A percentile compares a stretch with the other conserved stretches of the same genome.
Conservation (phyloP, 1,140 invertebrate genomes). For the Ganaspis sp. region DNA sequence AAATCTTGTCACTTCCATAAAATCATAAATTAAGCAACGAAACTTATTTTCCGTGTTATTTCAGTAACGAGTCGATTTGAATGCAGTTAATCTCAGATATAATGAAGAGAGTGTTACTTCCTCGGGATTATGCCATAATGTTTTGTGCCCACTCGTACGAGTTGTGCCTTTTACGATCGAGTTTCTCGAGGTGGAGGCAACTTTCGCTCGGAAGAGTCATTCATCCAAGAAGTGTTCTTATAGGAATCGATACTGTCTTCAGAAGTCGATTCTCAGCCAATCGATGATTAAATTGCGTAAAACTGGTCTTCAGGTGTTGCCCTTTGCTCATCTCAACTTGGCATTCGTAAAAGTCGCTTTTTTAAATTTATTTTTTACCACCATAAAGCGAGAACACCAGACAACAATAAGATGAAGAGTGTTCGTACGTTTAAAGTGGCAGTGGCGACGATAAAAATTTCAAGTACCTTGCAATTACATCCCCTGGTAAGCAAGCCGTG, state of each 20-base stretch:
- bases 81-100: constrained; percentile 23
- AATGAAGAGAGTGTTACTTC: constrained; percentile 23
- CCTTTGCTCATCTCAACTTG: constrained; percentile 70
- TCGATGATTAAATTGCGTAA: constrained; percentile 50
- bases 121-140: constrained; percentile 4
- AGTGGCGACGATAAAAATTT: constrained; percentile 71
- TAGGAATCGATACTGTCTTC: constrained; percentile 57
- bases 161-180: constrained; percentile 25
- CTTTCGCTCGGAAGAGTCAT: constrained; percentile 36
- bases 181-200: constrained; percentile 23
- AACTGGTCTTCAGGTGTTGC: constrained; percentile 52
- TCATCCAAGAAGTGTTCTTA: constrained; percentile 43
- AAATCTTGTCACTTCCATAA: no score
- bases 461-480: constrained; percentile 72
- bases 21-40: no score
- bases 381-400: constrained; percentile 70
- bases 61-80: constrained; percentile 21
- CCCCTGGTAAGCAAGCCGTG: constrained; percentile 57
- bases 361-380: constrained; percentile 57
- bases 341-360: constrained; percentile 62
- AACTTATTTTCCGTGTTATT: constrained; percentile 8
- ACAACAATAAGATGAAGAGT: constrained; percentile 72
- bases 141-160: constrained; percentile 1
- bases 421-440: constrained; percentile 66
- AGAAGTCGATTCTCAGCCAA: constrained; percentile 44